Evolutionary conservation across 2,888 invertebrate genomes (phyloP), one percentile per base, ranked within the genome.

Genomic region (Eumacrocentrus americanus): DNA sequence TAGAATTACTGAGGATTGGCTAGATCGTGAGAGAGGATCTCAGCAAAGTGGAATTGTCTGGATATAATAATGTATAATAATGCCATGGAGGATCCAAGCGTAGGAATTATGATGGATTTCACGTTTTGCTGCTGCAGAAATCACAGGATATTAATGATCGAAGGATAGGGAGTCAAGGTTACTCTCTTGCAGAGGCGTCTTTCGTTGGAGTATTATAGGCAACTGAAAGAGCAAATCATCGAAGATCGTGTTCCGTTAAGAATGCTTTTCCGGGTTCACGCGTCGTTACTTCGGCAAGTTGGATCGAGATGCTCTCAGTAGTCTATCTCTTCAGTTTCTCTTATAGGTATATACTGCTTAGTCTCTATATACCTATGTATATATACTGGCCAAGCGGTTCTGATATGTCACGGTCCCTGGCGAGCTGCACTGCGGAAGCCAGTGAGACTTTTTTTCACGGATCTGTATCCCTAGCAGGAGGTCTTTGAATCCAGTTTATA

Each of bases 221-320:
- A 29, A 50, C 40, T 22, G 44, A 44, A 34, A 44, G 34, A 54
- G 20, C 44, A 44, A 44, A 72, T 69, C 70, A 67, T 68, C 66
- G 66, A 52, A 64, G 61, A 61, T 62, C 58, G 62, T 65, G 67
- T 67, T 71, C 73, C 74, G 76, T 76, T 75, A 75, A 67, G 62
- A 60, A 60, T 70, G 64, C 58, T 66, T 74, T 75, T 76, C 74
- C 73, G 70, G 70, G 69, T 70, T 72, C 68, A 66, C 67, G 67
- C 67, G 68, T 70, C 64, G 67, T 66, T 70, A 70, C 68, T 69
- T 67, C 67, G 66, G 60, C 48, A 67, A 56, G 58, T 64, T 62
- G 64, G 56, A 65, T 64, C 62, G 62, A 62, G 58, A 63, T 60
- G 62, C 62, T 59, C 59, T 47, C 51, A n/a, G n/a, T n/a, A n/a